Percentiles rank a stretch among this genome's conserved stretches.
phyloP scores from a whole-genome alignment of 1,140 invertebrate genomes.

The Bombus impatiens region DNA sequence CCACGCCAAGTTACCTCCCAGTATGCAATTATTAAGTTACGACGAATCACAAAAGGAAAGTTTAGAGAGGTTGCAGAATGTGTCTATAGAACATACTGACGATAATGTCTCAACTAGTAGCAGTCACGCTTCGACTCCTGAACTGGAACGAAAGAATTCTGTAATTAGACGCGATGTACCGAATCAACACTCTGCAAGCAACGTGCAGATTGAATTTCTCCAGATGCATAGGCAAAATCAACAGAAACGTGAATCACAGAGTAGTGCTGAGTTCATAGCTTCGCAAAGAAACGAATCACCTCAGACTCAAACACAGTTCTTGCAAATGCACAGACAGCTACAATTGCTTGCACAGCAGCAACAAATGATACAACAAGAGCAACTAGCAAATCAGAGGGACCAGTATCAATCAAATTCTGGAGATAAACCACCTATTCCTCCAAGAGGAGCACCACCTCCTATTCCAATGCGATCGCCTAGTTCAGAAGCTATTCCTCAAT shows the following conservation, averaged over 20 bases:
- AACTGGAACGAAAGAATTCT: slow-evolving; percentile 80
- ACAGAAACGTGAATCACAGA: slow-evolving; percentile 66
- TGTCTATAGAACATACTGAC: slow-evolving; percentile 71
- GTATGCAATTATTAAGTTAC: slow-evolving; percentile 93
- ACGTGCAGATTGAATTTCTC: slow-evolving; percentile 77
- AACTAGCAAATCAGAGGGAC: slow-evolving; percentile 66
- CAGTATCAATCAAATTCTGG: slow-evolving; percentile 71
- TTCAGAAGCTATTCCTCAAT: slow-evolving; percentile 74
- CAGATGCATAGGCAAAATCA: slow-evolving; percentile 78
- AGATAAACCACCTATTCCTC: slow-evolving; percentile 84
- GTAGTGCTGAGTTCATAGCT: slow-evolving; percentile 59
- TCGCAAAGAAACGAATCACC: slow-evolving; percentile 63
- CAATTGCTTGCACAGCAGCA: slow-evolving; percentile 69
- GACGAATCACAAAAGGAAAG: slow-evolving; percentile 84
- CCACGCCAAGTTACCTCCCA: slow-evolving; percentile 95
- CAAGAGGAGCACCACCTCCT: slow-evolving; percentile 83
- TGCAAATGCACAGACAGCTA: slow-evolving; percentile 75
- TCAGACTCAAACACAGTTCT: slow-evolving; percentile 71
- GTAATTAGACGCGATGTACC: slow-evolving; percentile 78
- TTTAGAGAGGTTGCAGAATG: slow-evolving; percentile 75
- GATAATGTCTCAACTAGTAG: slow-evolving; percentile 79
- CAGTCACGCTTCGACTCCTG: slow-evolving; percentile 82
- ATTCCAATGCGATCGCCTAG: slow-evolving; percentile 79
- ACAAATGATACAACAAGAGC: slow-evolving; percentile 72
- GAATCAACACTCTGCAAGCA: slow-evolving; percentile 65